phyloP scores from a whole-genome alignment of 2,888 invertebrate species.

The Mimumesa dahlbomi region DNA sequence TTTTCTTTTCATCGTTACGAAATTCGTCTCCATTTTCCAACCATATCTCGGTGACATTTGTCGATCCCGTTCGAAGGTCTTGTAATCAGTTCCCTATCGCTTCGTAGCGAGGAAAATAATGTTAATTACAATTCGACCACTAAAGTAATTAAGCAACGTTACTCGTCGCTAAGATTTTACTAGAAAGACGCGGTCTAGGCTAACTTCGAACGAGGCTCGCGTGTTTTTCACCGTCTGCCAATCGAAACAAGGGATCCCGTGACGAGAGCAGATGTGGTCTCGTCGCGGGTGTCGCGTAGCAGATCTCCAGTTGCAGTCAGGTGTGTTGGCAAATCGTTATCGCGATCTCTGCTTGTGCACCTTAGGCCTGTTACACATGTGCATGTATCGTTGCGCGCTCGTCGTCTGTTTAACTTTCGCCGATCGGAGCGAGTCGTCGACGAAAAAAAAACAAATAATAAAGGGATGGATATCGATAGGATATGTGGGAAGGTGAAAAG shows the following conservation, averaged over 20 bases:
- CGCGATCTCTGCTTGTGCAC: conserved; percentile 60
- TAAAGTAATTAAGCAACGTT: too few species aligned
- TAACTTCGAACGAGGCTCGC: background rate
- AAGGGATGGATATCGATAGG: too few species aligned
- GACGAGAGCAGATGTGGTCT: conserved; percentile 57
- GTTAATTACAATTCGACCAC: too few species aligned
- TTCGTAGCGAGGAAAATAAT: too few species aligned
- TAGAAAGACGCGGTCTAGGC: background rate
- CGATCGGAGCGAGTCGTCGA: too few species aligned
- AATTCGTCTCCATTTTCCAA: conserved; percentile 3
- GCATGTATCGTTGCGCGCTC: background rate
- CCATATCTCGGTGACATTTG: background rate
- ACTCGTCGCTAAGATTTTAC: background rate
- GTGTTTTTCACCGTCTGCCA: conserved; percentile 9
- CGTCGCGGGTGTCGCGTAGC: conserved; percentile 68
- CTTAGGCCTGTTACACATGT: conserved; percentile 6
- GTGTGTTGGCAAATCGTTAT: conserved; percentile 68
- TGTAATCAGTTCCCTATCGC: too few species aligned
- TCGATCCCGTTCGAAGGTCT: too few species aligned
- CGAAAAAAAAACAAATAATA: too few species aligned
- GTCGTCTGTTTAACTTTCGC: background rate
- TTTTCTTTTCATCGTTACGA: too few species aligned
- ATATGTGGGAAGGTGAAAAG: background rate
- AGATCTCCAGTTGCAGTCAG: conserved; percentile 74
- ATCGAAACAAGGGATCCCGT: conserved; percentile 48